Conservation (phyloP, 2,888 invertebrate genomes). For the Mythimna vitellina region DNA sequence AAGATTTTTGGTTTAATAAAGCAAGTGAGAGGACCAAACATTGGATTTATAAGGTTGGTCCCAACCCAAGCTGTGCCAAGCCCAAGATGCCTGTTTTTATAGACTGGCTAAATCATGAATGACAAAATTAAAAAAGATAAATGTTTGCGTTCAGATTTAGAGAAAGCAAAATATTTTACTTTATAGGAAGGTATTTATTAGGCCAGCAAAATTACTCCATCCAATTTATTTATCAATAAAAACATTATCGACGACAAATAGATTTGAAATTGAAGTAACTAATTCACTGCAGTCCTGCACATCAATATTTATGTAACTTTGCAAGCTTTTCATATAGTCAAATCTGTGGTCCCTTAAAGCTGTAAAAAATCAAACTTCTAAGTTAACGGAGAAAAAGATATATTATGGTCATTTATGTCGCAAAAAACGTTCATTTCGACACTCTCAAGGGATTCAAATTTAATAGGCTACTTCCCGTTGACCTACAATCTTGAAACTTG, state of each 20-base stretch:
- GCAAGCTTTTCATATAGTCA: too few species aligned
- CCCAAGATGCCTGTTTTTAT: neutral
- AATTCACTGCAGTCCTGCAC: neutral
- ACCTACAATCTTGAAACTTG: too few species aligned
- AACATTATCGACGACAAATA: neutral
- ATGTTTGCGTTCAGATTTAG: neutral
- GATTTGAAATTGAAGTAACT: neutral
- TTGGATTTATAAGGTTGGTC: neutral
- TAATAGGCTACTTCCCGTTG: too few species aligned
- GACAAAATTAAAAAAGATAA: neutral
- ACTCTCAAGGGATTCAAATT: too few species aligned
- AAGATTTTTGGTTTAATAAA: neutral
- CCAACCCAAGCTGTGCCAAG: neutral
- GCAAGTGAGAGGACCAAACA: neutral
- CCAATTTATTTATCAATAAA: neutral
- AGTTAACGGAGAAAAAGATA: too few species aligned
- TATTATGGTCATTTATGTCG: too few species aligned
- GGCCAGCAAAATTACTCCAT: neutral
- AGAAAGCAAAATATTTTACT: neutral
- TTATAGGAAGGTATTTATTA: neutral
- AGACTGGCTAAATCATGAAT: neutral
- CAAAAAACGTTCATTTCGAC: too few species aligned
- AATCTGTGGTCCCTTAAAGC: too few species aligned
- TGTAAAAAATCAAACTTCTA: too few species aligned
- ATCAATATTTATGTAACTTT: neutral